Evolutionary conservation across 2,113 vertebrate species (phyloP), one percentile per base, ranked within the genome.

Genomic region (Melanerpes formicivorus): DNA sequence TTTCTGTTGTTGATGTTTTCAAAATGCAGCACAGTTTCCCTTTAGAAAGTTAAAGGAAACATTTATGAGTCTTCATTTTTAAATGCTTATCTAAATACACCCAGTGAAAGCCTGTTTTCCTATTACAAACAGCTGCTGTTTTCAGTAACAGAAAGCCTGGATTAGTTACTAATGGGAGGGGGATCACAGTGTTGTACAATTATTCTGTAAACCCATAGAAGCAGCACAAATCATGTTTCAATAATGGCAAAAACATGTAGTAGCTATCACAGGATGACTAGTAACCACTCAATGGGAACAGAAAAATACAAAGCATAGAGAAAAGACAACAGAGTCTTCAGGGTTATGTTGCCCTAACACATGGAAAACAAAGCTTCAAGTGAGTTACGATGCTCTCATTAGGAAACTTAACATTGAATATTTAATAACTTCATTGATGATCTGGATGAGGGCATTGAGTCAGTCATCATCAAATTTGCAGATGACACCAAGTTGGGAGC

Each of bases 1-100:
- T 95, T 98, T 94, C 97, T 97, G 93, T 98, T 94, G 89, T 98
- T 98, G 95, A 98, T 71, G 60, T 98, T 98, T 96, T 98, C 97
- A 91, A 95, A 98, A 85, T 88, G 79, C 48, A 95, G 52, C 81
- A 80, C 48, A 67, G 80, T 95, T 95, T 97, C 87, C 92, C 98
- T 98, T 96, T 92, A 93, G 70, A 95, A 97, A 97, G 80, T 96
- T 92, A 90, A 96, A 80, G 93, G 52, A 94, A 80, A 97, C 90
- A 97, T 93, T 95, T 90, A 96, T 71, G 65, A 96, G 42, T 93
- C 91, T 89, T 94, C 69, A 70, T 81, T 95, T 96, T 88, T 90
- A 95, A 96, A 84, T 73, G 89, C 55, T 83, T 89, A 93, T 62
- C 91, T 81, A 95, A 93, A 93, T 69, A 96, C 58, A 72, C 78